These are phyloP conservation scores for Eurois occulta DNA, from an alignment of 2,888 invertebrate genomes.

Conservation along the genomic window DNA sequence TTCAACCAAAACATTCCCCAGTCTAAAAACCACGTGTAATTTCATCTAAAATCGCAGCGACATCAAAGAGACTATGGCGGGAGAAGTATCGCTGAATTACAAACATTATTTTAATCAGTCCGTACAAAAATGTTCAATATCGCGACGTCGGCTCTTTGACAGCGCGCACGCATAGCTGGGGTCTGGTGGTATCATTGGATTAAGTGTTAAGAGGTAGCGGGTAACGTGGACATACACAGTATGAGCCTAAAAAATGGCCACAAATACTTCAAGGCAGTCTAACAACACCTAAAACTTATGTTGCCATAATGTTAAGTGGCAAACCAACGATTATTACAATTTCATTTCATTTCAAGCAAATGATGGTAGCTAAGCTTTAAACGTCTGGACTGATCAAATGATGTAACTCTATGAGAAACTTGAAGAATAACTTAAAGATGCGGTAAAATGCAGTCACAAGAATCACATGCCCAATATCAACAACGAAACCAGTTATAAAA, in stretches of 20 bases:
- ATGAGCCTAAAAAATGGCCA: neutral
- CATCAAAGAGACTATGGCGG: conserved; percentile 52
- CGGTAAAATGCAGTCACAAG: neutral
- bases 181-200: conserved; percentile 52
- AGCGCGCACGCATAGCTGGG: conserved; percentile 72
- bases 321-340: neutral
- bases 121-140: conserved; percentile 68
- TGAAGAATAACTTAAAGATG: neutral
- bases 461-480: neutral
- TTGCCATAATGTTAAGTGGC: neutral
- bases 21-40: neutral
- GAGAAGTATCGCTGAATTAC: conserved; percentile 43
- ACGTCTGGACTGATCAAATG: too few species aligned
- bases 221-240: accelerated
- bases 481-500: neutral
- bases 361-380: neutral
- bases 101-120: conserved; percentile 69
- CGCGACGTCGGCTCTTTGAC: conserved; percentile 72
- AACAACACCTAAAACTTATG: neutral
- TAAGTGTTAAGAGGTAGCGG: conserved; percentile 45
- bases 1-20: neutral
- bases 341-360: neutral
- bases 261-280: neutral
- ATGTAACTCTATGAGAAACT: neutral
- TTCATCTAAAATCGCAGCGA: conserved; percentile 5